Evolutionary conservation across 2,113 vertebrate species (phyloP).

Genomic region (Ochotona princeps): DNA sequence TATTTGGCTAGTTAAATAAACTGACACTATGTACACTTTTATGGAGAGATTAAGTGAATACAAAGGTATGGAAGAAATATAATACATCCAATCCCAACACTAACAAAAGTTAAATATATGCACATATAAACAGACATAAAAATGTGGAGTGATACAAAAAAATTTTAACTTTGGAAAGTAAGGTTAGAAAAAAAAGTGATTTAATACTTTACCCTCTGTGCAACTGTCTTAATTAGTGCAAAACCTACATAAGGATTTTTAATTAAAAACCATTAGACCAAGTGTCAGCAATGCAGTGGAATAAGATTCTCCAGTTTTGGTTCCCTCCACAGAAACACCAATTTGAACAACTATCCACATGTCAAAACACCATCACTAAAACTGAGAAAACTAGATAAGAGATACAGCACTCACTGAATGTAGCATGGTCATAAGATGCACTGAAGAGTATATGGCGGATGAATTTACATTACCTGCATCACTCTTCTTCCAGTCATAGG

Average conservation of each 20-base stretch:
- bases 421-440: not conserved
- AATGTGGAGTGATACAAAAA: not conserved
- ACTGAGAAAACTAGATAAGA: not conserved
- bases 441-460: not conserved
- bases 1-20: slow-evolving; percentile 47
- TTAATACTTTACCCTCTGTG: slow-evolving; percentile 21
- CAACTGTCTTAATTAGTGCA: not conserved
- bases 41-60: slow-evolving; percentile 17
- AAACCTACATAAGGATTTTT: not conserved
- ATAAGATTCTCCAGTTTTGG: not conserved
- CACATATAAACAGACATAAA: slow-evolving; percentile 15
- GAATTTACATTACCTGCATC: not conserved
- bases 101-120: slow-evolving; percentile 43
- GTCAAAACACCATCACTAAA: not conserved
- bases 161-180: slow-evolving; percentile 19
- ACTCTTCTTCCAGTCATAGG: not conserved
- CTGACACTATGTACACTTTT: not conserved
- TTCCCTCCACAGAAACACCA: not conserved
- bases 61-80: slow-evolving; percentile 45
- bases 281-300: not conserved
- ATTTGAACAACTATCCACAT: not conserved
- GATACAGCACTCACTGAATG: not conserved
- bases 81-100: slow-evolving; percentile 14
- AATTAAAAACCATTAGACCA: not conserved
- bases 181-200: not conserved